A percentile compares a stretch with the other conserved stretches of the same genome.
Conservation (phyloP, 1,140 invertebrate genomes). For the Temnothorax longispinosus region DNA sequence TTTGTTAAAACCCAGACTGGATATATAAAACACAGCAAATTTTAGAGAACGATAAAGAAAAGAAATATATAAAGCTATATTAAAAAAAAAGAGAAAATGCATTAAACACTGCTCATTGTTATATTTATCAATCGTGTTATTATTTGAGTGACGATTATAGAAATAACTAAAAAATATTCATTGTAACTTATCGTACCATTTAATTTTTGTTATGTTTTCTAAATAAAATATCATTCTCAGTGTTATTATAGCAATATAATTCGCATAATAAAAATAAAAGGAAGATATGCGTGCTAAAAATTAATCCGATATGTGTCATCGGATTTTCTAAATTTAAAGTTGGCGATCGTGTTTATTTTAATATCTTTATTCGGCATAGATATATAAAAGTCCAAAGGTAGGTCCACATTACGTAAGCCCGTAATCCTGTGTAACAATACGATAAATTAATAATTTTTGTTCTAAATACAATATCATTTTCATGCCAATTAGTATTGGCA, state of each 20-base stretch:
- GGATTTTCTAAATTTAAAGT: conserved; percentile 11
- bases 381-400: conserved; percentile 8
- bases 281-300: neutral
- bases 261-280: neutral
- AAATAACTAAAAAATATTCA: neutral
- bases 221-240: neutral
- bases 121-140: neutral
- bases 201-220: neutral
- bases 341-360: neutral
- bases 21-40: neutral
- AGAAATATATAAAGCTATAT: neutral
- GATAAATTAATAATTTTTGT: neutral
- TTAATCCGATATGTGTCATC: neutral
- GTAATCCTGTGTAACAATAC: neutral
- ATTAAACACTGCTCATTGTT: neutral
- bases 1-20: neutral
- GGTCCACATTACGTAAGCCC: neutral
- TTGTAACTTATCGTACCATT: neutral
- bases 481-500: neutral
- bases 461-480: neutral
- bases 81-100: neutral
- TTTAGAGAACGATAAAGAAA: neutral
- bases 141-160: neutral
- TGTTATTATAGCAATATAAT: neutral
- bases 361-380: neutral